Base-by-base conservation (phyloP, 2,113 vertebrate species). In the Anser cygnoides region DNA sequence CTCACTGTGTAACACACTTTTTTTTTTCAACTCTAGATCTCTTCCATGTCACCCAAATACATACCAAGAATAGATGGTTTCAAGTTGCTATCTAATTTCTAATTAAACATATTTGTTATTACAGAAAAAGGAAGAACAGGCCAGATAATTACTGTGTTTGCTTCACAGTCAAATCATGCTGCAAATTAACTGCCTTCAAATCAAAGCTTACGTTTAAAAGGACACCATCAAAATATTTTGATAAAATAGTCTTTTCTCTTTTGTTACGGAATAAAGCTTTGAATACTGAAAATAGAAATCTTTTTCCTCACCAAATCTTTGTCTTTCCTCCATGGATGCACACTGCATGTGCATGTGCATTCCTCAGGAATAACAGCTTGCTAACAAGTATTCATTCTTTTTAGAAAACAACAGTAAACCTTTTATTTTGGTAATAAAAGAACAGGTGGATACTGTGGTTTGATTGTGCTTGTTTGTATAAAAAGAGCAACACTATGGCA, bases 121-220 rank as follows among this genome's bases (percentile, higher is more conserved):
- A 87, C 77, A 82, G 81, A 66, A 85, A 79, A 61, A 82, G 59
- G n/a, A 92, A 72, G 62, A 95, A 84, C 28, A 46, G 81, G 57
- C 49, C 85, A 91, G 75, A 92, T 85, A 97, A 95, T 88, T 93
- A 84, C 61, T 72, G 11, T 46, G 76, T 79, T 79, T 95, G 29
- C 87, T 95, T 92, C 85, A 92, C 49, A 88, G 85, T 65, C 77
- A 93, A 97, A 90, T 31, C 41, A 83, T 59, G 43, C 54, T 88
- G 66, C 43, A 92, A 87, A 95, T 95, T 70, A 94, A 94, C 82
- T 71, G 76, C n/a, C 35, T 96, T 87, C 89, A 85, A 95, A 97
- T 77, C 44, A 90, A 84, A 93, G 70, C 80, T 75, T 78, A 54
- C 39, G 66, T 90, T 95, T 88, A 74, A 94, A 91, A 77, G 72